Evolutionary conservation across 30 jellyfish, hydroid and myxozoan genomes (phyloP).

Genomic region (Turritopsis rubra): DNA sequence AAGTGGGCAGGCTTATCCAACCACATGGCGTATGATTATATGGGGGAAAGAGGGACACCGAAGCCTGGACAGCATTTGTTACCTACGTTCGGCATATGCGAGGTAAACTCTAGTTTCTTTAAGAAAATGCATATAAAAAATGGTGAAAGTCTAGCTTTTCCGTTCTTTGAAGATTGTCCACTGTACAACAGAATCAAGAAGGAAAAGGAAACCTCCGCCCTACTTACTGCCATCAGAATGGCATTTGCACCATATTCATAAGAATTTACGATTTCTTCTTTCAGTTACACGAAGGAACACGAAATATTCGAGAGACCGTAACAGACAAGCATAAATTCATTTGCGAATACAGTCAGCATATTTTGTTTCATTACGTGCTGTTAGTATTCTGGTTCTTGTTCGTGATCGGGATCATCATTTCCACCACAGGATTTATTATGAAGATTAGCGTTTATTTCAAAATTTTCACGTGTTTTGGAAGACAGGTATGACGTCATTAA

Average conservation of each 20-base stretch:
- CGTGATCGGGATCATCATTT: constrained; percentile 10
- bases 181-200: too few relatives aligned
- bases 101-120: background rate
- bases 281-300: background rate
- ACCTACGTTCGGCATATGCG: constrained; percentile 26
- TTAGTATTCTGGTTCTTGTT: constrained; percentile 7
- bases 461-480: background rate
- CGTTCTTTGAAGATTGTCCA: too few relatives aligned
- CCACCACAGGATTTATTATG: background rate
- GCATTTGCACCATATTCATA: too few relatives aligned
- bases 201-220: too few relatives aligned
- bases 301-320: background rate
- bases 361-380: constrained; percentile 20
- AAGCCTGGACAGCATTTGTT: constrained; percentile 12
- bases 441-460: background rate
- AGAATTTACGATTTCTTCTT: too few relatives aligned
- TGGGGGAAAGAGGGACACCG: background rate
- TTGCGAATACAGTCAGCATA: constrained; percentile 19
- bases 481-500: background rate
- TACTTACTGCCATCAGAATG: too few relatives aligned
- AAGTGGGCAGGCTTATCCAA: constrained; percentile 4
- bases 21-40: constrained; percentile 8
- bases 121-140: too few relatives aligned
- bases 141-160: too few relatives aligned
- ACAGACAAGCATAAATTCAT: constrained; percentile 10